Base-by-base conservation (phyloP, 2,113 vertebrate genomes). In the Marcusenius ussheri region DNA sequence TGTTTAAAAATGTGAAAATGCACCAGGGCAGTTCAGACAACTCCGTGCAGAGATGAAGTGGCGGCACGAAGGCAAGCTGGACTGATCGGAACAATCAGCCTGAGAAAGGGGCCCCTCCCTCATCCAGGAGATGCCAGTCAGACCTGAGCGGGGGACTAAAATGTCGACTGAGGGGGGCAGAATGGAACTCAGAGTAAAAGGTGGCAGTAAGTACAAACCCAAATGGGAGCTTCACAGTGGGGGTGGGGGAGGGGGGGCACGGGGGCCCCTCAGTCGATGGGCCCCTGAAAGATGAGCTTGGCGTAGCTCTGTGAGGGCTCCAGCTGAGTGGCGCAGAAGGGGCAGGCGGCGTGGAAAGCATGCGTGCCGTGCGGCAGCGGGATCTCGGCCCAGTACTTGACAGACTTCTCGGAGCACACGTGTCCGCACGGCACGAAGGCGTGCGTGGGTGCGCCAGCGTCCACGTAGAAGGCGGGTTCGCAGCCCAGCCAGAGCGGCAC, bases 231-330 rank as follows among this genome's bases (percentile, higher is more conserved):
- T 89, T 89, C 89, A 89, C 89, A 84, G 89, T 89, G 89, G n/a
- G 17, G 27, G 58, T 27, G 58, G 10, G 58, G 17, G 17, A 5
- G 24, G 9, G 62, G 9, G 27, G n/a, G 8, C 1, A 3, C 4
- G 35, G 21, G 8, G 1, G 6, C 87, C 21, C 35, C 80, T 99
- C 97, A 99, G 97, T 99, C 98, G 90, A 99, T 91, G 0, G 98
- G 98, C 88, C 97, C 98, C 94, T 99, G 98, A 95, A 99, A 99
- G 95, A 99, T 99, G 2, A 99, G 94, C 94, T 98, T 98, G 94
- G 98, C 89, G 91, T 96, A 99, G 96, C 97, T 97, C 93, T 97
- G 97, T 3, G 97, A 96, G 24, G 97, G 97, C 35, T 94, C 92
- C 90, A 99, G 97, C 93, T 99, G 98, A 6, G 95, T 95, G 91